These are phyloP conservation scores for Megaleporinus macrocephalus DNA, from an alignment of 2,113 vertebrate genomes.

Conservation along the genomic window DNA sequence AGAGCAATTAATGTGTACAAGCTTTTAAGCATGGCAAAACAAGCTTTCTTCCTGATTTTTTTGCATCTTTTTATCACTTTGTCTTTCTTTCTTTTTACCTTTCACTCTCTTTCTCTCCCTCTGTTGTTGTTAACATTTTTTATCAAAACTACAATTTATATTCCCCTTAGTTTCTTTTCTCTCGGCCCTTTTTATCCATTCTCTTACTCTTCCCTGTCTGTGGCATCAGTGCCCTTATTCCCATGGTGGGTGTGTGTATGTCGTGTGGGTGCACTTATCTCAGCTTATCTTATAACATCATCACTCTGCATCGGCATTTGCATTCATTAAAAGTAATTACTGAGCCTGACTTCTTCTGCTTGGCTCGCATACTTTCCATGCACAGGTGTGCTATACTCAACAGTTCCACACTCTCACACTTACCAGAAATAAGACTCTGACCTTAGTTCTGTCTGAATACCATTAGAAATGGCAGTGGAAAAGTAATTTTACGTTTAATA, in stretches of 20 bases:
- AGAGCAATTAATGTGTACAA: neutral
- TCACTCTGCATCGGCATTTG: conserved; percentile 55
- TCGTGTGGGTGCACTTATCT: conserved; percentile 17
- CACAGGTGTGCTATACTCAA: conserved; percentile 13
- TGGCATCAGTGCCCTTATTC: neutral
- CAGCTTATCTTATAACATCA: neutral
- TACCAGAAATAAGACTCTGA: neutral
- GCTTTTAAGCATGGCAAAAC: neutral
- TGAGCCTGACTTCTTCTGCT: conserved; percentile 10
- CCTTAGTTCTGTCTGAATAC: too few relatives aligned
- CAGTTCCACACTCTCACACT: conserved; percentile 4
- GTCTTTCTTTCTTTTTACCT: neutral
- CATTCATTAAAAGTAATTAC: conserved; percentile 64
- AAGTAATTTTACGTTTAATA: too few relatives aligned
- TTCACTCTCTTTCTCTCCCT: neutral
- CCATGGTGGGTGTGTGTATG: neutral
- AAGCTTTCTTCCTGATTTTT: neutral
- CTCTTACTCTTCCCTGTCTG: neutral
- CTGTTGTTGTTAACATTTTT: too few relatives aligned
- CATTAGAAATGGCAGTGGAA: too few relatives aligned
- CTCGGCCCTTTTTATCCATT: neutral
- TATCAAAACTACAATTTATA: too few relatives aligned
- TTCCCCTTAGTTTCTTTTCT: too few relatives aligned
- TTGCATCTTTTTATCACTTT: neutral
- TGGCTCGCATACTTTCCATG: neutral